Base-by-base conservation (phyloP, 2,888 invertebrate genomes). In the Zygogramma bicolorata region DNA sequence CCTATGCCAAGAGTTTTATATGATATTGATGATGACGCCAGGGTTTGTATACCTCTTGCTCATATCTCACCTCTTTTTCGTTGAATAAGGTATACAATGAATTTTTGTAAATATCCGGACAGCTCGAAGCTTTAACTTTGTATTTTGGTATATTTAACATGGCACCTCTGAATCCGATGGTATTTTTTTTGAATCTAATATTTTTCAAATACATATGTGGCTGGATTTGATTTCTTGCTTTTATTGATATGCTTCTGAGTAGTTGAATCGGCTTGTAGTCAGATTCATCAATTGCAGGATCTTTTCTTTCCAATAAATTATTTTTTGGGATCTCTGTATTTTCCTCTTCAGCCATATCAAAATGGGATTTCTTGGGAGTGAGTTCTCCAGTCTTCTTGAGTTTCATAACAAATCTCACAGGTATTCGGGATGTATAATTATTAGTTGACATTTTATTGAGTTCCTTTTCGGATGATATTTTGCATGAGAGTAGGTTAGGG, bases 71-170 rank as follows among this genome's bases (percentile, higher is more conserved):
- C 86, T 95, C 95, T 90, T 79, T 95, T 90, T 94, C 93, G 77
- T 92, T 92, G 61, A 92, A 91, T 65, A 95, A 91, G 1, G 94
- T 94, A 34, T 93, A 93, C 93, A 95, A 95, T 10, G 95, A 95
- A 85, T 95, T 95, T 80, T 94, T 91, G 83, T 93, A 95, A 80
- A 97, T 95, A 86, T 97, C 94, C 0, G 97, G 97, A 85, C 97
- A 97, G 57, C 97, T 97, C 1, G 95, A 95, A 0, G 97, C 96
- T 74, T 94, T 90, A 71, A 96, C 86, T 65, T 93, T 90, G 85
- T 96, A 96, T 76, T 94, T 92, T 81, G 93, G 93, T 65, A 95
- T 93, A 85, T 94, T 96, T 67, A 96, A 87, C 89, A 95, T 93
- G 2, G 96, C 96, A 46, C 95, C 95, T 65, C 96, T 92, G 85